Conservation (phyloP, 2,797 vertebrate species). For the Tapirus indicus region DNA sequence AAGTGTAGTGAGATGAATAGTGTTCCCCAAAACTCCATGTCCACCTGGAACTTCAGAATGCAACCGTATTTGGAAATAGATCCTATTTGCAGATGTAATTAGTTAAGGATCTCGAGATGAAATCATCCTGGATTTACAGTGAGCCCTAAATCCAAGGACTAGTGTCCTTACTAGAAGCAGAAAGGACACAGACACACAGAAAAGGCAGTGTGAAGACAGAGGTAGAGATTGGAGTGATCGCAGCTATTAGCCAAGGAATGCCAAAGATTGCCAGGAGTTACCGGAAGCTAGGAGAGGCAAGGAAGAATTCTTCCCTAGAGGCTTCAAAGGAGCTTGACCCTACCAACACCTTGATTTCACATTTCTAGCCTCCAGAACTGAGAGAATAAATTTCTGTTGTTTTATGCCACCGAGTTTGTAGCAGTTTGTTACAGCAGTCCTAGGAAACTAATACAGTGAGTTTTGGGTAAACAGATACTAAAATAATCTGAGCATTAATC, state of each 20-base stretch:
- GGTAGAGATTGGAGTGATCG: not conserved
- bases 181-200: not conserved
- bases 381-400: not conserved
- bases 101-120: not conserved
- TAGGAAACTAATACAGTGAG: not conserved
- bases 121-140: not conserved
- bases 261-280: not conserved
- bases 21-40: not conserved
- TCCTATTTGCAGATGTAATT: not conserved
- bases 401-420: not conserved
- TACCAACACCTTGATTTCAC: not conserved
- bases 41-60: not conserved
- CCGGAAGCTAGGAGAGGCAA: not conserved
- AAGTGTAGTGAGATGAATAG: not conserved
- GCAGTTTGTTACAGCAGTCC: not conserved
- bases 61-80: conserved; percentile 9
- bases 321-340: not conserved
- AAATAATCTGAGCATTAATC: not conserved
- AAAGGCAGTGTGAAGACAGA: not conserved
- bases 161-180: not conserved
- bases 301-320: not conserved
- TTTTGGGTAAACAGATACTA: not conserved
- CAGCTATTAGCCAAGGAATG: not conserved
- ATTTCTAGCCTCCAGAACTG: not conserved
- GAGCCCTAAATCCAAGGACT: not conserved